Base-by-base conservation (phyloP, 1,140 invertebrate genomes). In the Campoletis sonorensis region DNA sequence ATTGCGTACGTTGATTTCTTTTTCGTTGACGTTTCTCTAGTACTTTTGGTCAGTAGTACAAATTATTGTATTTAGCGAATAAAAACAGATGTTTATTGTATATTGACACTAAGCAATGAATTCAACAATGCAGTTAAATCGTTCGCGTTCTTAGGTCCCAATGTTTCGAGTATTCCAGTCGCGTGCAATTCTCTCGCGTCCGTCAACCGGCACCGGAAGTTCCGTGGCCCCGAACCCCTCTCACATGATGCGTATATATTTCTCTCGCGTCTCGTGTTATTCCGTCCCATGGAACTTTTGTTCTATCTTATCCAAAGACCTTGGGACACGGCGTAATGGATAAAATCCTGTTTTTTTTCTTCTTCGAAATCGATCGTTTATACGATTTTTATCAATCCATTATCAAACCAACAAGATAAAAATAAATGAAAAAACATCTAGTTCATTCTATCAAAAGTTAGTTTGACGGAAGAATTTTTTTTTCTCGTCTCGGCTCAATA, bases 141-240 rank as follows among this genome's bases (percentile, higher is more conserved):
- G 16, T 54, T 4, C 18, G 51, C 51, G 51, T 54, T 18, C 51
- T 54, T 21, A 11, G 0, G 40, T 45, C 8, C 8, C 40, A 10
- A 45, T 13, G 8, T 51, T 85, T 86, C 85, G 83, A 51, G 73
- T 82, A 86, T 86, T 85, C 85, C 70, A 83, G 82, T 75, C 80
- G 80, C 61, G 85, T 86, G 49, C 78, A 45, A 54, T 54, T 54
- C 67, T 84, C 51, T 84, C 51, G 81, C 81, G 84, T 85, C 82
- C 70, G 79, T 73, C 79, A 85, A 70, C 85, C 85, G 85, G 85
- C 84, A 86, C 51, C 51, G 51, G 51, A 54, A 54, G 51, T 54
- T 8, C 51, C n/a, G 51, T 21, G 51, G 51, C n/a, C n/a, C 51
- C 51, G 51, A 54, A 11, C 16, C 16, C 16, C 16, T 54, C 16